These are phyloP conservation scores for Riparia riparia DNA, from an alignment of 2,113 vertebrate genomes.

Conservation along the genomic window DNA sequence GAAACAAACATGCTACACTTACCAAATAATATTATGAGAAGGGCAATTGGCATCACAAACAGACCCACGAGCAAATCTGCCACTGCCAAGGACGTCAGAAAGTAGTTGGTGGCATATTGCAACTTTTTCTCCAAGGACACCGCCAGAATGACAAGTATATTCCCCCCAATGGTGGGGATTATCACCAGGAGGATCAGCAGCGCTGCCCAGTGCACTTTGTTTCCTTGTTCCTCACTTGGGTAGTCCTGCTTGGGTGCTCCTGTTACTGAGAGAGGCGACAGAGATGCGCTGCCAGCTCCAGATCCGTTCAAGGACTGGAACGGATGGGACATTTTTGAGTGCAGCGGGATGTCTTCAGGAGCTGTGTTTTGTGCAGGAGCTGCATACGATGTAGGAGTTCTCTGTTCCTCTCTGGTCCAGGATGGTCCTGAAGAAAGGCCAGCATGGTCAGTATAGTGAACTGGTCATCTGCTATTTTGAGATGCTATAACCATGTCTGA, in stretches of 20 bases:
- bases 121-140: constrained; percentile 95
- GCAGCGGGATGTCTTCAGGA: constrained; percentile 40
- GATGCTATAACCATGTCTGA: background rate
- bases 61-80: constrained; percentile 96
- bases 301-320: constrained; percentile 41
- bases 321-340: constrained; percentile 53
- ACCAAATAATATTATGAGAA: constrained; percentile 90
- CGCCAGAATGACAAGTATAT: constrained; percentile 95
- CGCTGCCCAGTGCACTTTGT: constrained; percentile 83
- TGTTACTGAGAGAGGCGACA: constrained; percentile 1
- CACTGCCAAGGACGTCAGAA: constrained; percentile 93
- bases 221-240: constrained; percentile 54
- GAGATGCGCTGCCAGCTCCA: constrained; percentile 48
- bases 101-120: constrained; percentile 98
- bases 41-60: constrained; percentile 96
- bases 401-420: constrained; percentile 71
- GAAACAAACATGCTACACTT: constrained; percentile 73
- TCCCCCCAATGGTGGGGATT: constrained; percentile 94
- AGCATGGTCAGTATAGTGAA: constrained; percentile 84
- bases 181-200: constrained; percentile 90
- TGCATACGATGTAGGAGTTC: background rate
- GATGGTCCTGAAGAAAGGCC: constrained; percentile 77
- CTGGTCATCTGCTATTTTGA: constrained; percentile 75
- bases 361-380: constrained; percentile 70
- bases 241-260: constrained; percentile 62